Evolutionary conservation across 2,888 invertebrate species (phyloP).

Genomic region (Macropis europaea): DNA sequence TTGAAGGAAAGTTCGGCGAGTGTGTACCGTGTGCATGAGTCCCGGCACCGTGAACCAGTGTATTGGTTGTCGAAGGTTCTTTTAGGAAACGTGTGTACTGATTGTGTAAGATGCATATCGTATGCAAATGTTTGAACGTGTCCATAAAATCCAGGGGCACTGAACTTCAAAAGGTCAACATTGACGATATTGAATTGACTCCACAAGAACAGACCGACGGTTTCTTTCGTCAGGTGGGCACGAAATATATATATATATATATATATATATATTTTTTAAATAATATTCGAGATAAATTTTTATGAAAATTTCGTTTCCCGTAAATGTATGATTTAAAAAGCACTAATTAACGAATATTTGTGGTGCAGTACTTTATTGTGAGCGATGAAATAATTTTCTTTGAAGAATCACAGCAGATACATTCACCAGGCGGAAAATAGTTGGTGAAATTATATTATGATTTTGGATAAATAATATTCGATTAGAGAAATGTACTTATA

Average conservation of each 20-base stretch:
- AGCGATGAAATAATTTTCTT: not conserved
- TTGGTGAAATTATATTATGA: not conserved
- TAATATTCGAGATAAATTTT: not conserved
- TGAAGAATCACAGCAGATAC: not conserved
- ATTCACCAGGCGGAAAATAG: not conserved
- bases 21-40: slow-evolving; percentile 5
- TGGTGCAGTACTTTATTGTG: not conserved
- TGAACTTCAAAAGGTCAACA: slow-evolving; percentile 82
- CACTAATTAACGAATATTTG: not conserved
- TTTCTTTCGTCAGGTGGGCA: slow-evolving; percentile 86
- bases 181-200: slow-evolving; percentile 82
- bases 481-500: not conserved
- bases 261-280: slow-evolving; percentile 72
- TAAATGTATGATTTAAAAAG: not conserved
- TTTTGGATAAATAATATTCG: not conserved
- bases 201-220: slow-evolving; percentile 83
- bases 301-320: not conserved
- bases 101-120: slow-evolving; percentile 77
- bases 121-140: slow-evolving; percentile 90
- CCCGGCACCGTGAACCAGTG: slow-evolving; percentile 34
- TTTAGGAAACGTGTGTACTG: slow-evolving; percentile 10
- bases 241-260: too few relatives aligned
- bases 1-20: not conserved
- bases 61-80: slow-evolving; percentile 27
- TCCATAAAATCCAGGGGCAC: slow-evolving; percentile 83